phyloP scores from a whole-genome alignment of 2,113 vertebrate genomes.

The Drymodes brunneopygia region DNA sequence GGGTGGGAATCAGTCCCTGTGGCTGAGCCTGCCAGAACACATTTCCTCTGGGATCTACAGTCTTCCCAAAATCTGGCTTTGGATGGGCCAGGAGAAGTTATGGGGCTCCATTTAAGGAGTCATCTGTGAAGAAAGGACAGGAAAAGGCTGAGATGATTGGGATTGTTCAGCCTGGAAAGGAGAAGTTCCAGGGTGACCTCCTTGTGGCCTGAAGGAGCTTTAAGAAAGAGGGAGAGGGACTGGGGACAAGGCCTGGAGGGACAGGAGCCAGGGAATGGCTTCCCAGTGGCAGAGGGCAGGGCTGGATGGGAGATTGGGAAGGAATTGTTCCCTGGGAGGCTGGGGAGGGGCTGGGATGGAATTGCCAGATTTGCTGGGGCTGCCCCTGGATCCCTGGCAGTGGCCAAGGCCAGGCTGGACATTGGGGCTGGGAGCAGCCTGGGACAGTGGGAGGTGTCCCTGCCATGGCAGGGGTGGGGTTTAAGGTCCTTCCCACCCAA shows the following conservation, averaged over 20 bases:
- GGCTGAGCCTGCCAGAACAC: not conserved
- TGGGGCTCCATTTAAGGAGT: not conserved
- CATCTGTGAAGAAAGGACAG: not conserved
- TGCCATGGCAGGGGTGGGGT: not conserved
- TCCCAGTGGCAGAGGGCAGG: not conserved
- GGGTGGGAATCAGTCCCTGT: not conserved
- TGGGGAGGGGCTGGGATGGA: not conserved
- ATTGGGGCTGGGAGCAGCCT: not conserved
- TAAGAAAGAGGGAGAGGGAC: not conserved
- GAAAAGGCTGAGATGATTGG: not conserved
- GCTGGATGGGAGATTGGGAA: not conserved
- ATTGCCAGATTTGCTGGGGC: not conserved
- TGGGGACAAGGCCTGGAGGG: fast-evolving
- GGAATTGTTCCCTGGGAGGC: not conserved
- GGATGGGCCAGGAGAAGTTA: not conserved
- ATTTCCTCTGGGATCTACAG: not conserved
- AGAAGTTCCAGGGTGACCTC: not conserved
- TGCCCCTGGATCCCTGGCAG: not conserved
- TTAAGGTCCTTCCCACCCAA: not conserved
- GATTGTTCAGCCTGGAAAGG: not conserved
- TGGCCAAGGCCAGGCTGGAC: not conserved
- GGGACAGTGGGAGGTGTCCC: not conserved
- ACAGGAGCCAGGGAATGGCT: not conserved
- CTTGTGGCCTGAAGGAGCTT: not conserved
- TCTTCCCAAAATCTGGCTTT: not conserved